A percentile compares a stretch with the other conserved stretches of the same genome.
These are phyloP conservation scores for Octonoba sinensis DNA, from an alignment of 2,888 invertebrate species.

Conservation along the genomic window DNA sequence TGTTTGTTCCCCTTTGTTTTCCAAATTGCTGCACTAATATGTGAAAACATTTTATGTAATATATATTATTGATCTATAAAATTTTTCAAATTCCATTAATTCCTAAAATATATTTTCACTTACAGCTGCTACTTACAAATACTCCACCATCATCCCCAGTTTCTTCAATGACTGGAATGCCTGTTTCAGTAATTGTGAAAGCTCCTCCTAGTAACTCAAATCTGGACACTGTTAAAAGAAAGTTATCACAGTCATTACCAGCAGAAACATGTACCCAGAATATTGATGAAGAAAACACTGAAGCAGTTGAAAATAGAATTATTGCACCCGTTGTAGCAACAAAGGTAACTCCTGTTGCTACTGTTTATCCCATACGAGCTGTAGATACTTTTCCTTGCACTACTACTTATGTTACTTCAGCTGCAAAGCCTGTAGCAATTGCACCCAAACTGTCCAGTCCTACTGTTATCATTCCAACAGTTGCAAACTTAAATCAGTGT, in stretches of 20 bases:
- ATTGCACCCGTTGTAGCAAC: neutral
- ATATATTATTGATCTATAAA: no score
- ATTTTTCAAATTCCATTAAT: no score
- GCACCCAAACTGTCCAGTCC: constrained; percentile 55
- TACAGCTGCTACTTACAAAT: constrained; percentile 70
- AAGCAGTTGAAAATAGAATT: neutral
- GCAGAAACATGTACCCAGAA: neutral
- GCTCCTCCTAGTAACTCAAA: constrained; percentile 73
- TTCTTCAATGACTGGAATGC: constrained; percentile 68
- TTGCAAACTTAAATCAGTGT: constrained; percentile 25
- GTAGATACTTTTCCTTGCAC: constrained; percentile 14
- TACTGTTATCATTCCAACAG: constrained; percentile 53
- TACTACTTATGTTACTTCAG: constrained; percentile 11
- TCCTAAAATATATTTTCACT: constrained; percentile 44
- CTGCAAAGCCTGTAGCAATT: constrained; percentile 58
- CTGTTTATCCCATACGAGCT: constrained; percentile 35
- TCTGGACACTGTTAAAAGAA: no score
- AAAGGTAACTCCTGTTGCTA: constrained; percentile 38
- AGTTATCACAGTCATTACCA: no score
- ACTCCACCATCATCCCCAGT: constrained; percentile 67
- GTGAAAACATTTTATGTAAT: no score
- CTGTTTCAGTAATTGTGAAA: constrained; percentile 86
- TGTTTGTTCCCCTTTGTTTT: no score
- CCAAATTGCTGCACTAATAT: no score
- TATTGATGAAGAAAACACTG: neutral